Conservation (phyloP, 1,140 invertebrate species). For the Calephelis nemesis region DNA sequence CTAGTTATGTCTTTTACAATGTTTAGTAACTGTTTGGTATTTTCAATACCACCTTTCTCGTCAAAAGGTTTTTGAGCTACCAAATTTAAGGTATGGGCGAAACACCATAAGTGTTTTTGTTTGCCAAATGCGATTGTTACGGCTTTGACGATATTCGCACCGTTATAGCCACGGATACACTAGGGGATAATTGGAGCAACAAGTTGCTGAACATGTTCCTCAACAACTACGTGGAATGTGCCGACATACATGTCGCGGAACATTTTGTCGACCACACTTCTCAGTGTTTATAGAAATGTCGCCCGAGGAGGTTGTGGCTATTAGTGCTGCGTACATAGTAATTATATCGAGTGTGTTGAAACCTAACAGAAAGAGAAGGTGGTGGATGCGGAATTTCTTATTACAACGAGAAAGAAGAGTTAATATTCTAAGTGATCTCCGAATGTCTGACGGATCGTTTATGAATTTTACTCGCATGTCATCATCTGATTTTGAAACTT, state of each 20-base stretch:
- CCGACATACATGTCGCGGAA: not conserved
- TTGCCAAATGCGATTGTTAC: slow-evolving; percentile 46
- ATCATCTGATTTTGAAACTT: too few species aligned
- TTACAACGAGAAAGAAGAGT: too few species aligned
- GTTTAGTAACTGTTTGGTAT: slow-evolving; percentile 33
- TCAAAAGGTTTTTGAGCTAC: slow-evolving; percentile 38
- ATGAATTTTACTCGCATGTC: too few species aligned
- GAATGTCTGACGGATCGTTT: too few species aligned
- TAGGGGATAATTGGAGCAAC: slow-evolving; percentile 20
- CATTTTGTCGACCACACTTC: too few species aligned
- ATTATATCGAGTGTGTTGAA: too few species aligned
- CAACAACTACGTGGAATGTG: slow-evolving; percentile 10
- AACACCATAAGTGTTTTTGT: slow-evolving; percentile 50
- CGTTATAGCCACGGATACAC: slow-evolving; percentile 35
- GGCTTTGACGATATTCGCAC: slow-evolving; percentile 57
- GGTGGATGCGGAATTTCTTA: too few species aligned
- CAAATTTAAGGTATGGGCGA: slow-evolving; percentile 50
- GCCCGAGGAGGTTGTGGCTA: too few species aligned
- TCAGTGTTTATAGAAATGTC: too few species aligned
- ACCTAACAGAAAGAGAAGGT: too few species aligned
- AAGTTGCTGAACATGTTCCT: not conserved
- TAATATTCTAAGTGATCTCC: too few species aligned
- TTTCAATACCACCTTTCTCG: slow-evolving; percentile 32
- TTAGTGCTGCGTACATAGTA: too few species aligned
- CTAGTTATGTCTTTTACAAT: slow-evolving; percentile 37